Evolutionary conservation across 2,797 vertebrate genomes (phyloP).

Genomic region (Vireo griseus): DNA sequence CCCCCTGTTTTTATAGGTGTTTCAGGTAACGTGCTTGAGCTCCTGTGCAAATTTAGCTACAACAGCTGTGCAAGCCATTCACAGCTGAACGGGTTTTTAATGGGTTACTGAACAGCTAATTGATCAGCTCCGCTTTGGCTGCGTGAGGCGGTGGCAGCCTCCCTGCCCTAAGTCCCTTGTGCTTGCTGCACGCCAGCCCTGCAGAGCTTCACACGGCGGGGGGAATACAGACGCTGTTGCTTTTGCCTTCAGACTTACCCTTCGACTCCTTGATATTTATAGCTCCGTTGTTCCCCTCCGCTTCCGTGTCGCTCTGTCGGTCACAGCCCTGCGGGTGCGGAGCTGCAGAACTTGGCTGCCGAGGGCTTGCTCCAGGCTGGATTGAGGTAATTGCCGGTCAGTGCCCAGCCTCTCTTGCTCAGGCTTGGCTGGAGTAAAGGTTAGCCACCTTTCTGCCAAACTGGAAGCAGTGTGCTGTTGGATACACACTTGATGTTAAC

Average conservation of each 20-base stretch:
- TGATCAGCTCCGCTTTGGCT: not conserved
- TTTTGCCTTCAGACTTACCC: not conserved
- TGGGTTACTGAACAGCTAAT: not conserved
- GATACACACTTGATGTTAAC: not conserved
- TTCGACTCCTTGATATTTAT: not conserved
- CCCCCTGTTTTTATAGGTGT: not conserved
- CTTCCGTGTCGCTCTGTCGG: not conserved
- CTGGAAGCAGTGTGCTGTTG: not conserved
- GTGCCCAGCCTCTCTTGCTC: not conserved
- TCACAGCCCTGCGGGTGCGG: not conserved
- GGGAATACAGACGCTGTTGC: not conserved
- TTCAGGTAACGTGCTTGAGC: not conserved
- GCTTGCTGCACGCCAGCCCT: not conserved
- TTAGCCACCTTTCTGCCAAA: not conserved
- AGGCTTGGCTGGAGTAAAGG: not conserved
- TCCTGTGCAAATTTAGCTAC: not conserved
- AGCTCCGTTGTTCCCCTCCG: not conserved
- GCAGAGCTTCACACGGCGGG: not conserved
- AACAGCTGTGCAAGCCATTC: not conserved
- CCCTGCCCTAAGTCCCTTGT: not conserved
- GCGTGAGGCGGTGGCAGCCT: fast-evolving
- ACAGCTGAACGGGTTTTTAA: not conserved
- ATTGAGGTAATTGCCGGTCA: conserved; percentile 17
- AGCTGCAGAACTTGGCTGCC: not conserved
- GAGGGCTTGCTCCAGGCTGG: not conserved